These are phyloP conservation scores for Xiphophorus birchmanni DNA, from an alignment of 2,797 vertebrate species.

Conservation along the genomic window DNA sequence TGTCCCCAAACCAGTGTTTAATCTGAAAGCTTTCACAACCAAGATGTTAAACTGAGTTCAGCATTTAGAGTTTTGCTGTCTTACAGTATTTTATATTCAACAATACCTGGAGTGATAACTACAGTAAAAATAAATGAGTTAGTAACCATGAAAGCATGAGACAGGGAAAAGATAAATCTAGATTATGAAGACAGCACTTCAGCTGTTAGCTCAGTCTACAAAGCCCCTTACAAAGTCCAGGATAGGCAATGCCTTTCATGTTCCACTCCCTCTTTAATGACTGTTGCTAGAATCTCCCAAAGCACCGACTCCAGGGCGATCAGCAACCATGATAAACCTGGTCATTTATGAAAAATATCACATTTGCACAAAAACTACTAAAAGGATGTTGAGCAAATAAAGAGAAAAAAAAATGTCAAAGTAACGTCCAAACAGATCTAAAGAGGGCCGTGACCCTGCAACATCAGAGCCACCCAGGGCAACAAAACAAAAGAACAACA, in stretches of 20 bases:
- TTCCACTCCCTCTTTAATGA: slow-evolving; percentile 39
- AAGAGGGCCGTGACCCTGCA: slow-evolving; percentile 5
- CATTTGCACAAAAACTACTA: slow-evolving; percentile 10
- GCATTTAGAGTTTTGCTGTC: not conserved
- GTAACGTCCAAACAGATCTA: not conserved
- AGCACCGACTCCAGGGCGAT: not conserved
- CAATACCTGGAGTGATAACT: not conserved
- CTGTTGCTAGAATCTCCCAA: not conserved
- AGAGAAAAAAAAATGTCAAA: not conserved
- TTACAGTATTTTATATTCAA: slow-evolving; percentile 3
- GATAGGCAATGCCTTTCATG: slow-evolving; percentile 34
- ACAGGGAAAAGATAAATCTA: slow-evolving; percentile 11
- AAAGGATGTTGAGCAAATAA: slow-evolving; percentile 6
- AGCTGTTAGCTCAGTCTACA: slow-evolving; percentile 27
- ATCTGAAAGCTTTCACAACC: not conserved
- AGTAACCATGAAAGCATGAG: not conserved
- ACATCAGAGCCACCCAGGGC: slow-evolving; percentile 14
- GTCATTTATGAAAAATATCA: not conserved
- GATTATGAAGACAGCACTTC: slow-evolving; percentile 17
- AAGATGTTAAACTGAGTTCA: not conserved
- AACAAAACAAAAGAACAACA: slow-evolving; percentile 32
- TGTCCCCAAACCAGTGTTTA: slow-evolving; percentile 3
- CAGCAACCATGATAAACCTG: slow-evolving; percentile 9
- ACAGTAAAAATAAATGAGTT: not conserved
- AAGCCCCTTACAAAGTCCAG: slow-evolving; percentile 43